These are phyloP conservation scores for Junonia oenone DNA, from an alignment of 2,888 invertebrate species.

Conservation along the genomic window DNA sequence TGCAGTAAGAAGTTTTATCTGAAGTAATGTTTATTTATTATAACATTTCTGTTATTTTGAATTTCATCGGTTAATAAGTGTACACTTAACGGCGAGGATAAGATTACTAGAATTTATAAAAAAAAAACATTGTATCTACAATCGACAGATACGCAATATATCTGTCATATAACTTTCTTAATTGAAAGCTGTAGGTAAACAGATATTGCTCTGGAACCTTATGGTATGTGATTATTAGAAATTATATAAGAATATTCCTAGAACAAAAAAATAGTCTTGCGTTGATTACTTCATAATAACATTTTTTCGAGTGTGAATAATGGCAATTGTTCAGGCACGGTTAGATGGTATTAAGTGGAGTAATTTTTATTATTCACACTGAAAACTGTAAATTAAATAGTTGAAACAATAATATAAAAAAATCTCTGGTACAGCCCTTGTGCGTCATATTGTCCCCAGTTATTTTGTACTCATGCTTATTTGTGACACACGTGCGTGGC, in stretches of 20 bases:
- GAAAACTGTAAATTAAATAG: background rate
- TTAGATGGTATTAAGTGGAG: constrained; percentile 1
- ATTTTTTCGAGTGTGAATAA: background rate
- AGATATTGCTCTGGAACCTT: too few relatives aligned
- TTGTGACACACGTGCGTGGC: constrained; percentile 47
- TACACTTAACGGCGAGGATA: too few relatives aligned
- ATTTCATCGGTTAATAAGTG: too few relatives aligned
- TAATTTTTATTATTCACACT: background rate
- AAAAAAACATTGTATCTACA: too few relatives aligned
- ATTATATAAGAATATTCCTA: background rate
- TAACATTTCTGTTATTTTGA: too few relatives aligned
- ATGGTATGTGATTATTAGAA: too few relatives aligned
- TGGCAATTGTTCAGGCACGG: background rate
- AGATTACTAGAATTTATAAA: too few relatives aligned
- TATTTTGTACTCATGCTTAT: constrained; percentile 34
- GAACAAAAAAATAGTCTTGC: background rate
- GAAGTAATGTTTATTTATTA: too few relatives aligned
- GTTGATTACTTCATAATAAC: background rate
- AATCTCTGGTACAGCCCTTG: constrained; percentile 19
- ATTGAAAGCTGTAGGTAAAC: too few relatives aligned
- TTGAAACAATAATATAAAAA: background rate
- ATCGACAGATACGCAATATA: too few relatives aligned
- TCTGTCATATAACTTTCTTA: too few relatives aligned
- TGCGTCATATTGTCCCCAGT: constrained; percentile 3
- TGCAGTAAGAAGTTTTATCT: too few relatives aligned